These are phyloP conservation scores for Meloidogyne chitwoodi DNA, from an alignment of 1,140 invertebrate species.

Conservation along the genomic window DNA sequence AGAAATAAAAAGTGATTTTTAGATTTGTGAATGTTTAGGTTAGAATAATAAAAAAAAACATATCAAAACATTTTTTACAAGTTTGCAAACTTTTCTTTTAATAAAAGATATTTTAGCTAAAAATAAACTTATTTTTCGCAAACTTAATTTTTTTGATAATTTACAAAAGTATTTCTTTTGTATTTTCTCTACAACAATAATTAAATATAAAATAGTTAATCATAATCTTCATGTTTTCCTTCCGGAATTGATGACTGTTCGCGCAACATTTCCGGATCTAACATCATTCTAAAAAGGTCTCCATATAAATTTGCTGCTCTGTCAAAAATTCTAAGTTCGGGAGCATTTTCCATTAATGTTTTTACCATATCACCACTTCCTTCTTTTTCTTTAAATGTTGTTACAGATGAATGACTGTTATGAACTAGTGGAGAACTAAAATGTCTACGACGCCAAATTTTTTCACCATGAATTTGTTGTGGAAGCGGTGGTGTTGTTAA, in stretches of 20 bases:
- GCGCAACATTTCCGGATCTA: conserved; percentile 12
- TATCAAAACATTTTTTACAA: too few relatives aligned
- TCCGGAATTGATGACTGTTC: neutral
- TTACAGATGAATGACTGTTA: neutral
- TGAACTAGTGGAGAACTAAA: conserved; percentile 2
- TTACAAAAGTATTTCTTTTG: too few relatives aligned
- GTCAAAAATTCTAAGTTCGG: conserved; percentile 9
- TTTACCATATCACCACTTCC: neutral
- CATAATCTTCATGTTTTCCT: neutral
- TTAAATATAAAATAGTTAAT: neutral
- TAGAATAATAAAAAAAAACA: too few relatives aligned
- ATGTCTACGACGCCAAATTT: conserved; percentile 1
- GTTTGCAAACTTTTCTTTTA: too few relatives aligned
- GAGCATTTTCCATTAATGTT: conserved; percentile 1
- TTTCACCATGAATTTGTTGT: neutral
- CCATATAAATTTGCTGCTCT: conserved; percentile 13
- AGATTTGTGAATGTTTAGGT: too few relatives aligned
- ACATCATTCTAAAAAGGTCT: conserved; percentile 15
- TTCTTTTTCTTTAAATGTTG: neutral
- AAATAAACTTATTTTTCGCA: too few relatives aligned
- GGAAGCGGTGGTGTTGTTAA: neutral
- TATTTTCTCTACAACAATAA: too few relatives aligned
- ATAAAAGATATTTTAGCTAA: too few relatives aligned
- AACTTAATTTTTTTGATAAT: too few relatives aligned
- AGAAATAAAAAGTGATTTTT: too few relatives aligned